A percentile compares a stretch with the other conserved stretches of the same genome.
Conservation (phyloP, 2,113 vertebrate species). For the Equus quagga region DNA sequence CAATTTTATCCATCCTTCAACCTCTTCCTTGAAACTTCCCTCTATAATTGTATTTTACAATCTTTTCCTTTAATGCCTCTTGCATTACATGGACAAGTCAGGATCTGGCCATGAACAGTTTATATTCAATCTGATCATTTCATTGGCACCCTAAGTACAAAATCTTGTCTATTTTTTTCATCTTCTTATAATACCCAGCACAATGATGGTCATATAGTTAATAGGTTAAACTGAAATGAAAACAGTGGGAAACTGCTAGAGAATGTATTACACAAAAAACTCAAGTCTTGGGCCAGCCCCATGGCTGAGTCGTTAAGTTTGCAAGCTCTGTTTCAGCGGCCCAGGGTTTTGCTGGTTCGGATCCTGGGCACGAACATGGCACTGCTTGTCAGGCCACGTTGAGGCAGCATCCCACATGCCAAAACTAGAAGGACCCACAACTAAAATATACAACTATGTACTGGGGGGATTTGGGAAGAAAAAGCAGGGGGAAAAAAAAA, state of each 20-base stretch:
- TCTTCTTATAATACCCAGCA: background rate
- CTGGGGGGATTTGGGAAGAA: too few species aligned
- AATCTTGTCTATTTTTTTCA: background rate
- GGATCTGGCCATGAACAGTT: background rate
- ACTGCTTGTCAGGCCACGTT: too few species aligned
- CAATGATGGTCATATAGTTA: background rate
- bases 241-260: background rate
- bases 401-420: too few species aligned
- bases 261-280: background rate
- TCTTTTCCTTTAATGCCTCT: background rate
- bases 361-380: too few species aligned
- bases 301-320: too few species aligned
- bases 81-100: background rate
- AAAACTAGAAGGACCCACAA: too few species aligned
- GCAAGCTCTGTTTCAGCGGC: too few species aligned
- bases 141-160: background rate
- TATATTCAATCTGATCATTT: background rate
- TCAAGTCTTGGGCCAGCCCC: background rate
- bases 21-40: background rate
- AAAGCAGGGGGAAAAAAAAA: too few species aligned
- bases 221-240: background rate
- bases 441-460: too few species aligned
- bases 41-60: background rate
- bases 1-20: conserved; percentile 17
- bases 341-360: too few species aligned